These are phyloP conservation scores for Trachelus stipa DNA, from an alignment of 2,888 invertebrate genomes.

Conservation along the genomic window DNA sequence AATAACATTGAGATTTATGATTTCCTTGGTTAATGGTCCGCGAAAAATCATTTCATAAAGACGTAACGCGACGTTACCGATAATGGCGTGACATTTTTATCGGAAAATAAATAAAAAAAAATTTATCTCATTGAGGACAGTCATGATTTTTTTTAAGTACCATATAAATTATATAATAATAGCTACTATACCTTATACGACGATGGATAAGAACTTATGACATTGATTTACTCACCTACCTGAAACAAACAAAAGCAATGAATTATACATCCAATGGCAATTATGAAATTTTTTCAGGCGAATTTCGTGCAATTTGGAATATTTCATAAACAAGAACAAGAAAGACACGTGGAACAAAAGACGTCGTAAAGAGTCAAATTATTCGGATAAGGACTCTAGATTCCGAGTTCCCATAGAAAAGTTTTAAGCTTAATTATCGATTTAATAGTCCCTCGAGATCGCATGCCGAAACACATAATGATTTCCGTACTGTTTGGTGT, in stretches of 20 bases:
- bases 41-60: background rate
- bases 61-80: background rate
- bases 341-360: background rate
- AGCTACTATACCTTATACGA: background rate
- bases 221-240: background rate
- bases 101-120: background rate
- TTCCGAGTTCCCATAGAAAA: background rate
- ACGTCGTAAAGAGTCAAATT: background rate
- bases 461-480: background rate
- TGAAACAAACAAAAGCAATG: background rate
- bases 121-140: background rate
- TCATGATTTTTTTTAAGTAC: too few relatives aligned
- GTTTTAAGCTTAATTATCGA: background rate
- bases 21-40: background rate
- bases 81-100: background rate
- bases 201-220: background rate
- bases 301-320: too few relatives aligned
- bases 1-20: background rate
- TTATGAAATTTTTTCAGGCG: background rate
- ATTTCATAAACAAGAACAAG: background rate
- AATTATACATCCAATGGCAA: background rate
- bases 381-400: background rate
- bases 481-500: background rate
- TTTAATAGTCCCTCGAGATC: background rate
- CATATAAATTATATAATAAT: too few relatives aligned